Conservation (phyloP, 2,113 vertebrate species). For the Alexandromys fortis region DNA sequence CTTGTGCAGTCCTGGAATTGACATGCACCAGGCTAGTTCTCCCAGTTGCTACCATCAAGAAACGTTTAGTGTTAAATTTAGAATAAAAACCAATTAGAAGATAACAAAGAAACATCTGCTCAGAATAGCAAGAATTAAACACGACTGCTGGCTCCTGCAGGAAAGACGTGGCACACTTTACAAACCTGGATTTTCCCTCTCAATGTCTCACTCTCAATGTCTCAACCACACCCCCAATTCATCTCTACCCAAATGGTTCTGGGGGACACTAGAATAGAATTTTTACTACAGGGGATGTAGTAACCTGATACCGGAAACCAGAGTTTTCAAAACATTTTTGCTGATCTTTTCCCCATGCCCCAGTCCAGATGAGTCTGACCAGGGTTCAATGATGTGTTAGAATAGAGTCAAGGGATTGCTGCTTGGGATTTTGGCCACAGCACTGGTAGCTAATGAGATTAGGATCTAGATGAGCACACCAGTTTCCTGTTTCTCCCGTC, state of each 20-base stretch:
- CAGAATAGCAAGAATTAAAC: slow-evolving; percentile 70
- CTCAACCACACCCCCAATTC: neutral
- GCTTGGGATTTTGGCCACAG: neutral
- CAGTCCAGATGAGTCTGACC: neutral
- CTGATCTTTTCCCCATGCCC: too few relatives aligned
- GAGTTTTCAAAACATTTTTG: neutral
- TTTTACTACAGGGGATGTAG: neutral
- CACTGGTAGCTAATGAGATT: neutral
- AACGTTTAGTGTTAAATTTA: slow-evolving; percentile 78
- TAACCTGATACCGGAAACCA: neutral
- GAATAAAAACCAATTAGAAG: slow-evolving; percentile 84
- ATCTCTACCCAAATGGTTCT: neutral
- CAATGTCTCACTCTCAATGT: neutral
- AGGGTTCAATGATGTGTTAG: neutral
- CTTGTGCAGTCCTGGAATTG: slow-evolving; percentile 36
- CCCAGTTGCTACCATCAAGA: slow-evolving; percentile 36
- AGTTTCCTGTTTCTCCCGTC: neutral
- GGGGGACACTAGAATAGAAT: neutral
- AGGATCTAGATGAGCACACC: accelerated
- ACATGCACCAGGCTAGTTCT: slow-evolving; percentile 45
- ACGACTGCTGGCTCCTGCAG: slow-evolving; percentile 56
- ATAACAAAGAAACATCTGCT: slow-evolving; percentile 81
- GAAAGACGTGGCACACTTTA: slow-evolving; percentile 9
- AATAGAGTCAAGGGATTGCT: neutral
- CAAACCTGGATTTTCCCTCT: neutral